Evolutionary conservation across 2,113 vertebrate species (phyloP).

Genomic region (Columba livia): DNA sequence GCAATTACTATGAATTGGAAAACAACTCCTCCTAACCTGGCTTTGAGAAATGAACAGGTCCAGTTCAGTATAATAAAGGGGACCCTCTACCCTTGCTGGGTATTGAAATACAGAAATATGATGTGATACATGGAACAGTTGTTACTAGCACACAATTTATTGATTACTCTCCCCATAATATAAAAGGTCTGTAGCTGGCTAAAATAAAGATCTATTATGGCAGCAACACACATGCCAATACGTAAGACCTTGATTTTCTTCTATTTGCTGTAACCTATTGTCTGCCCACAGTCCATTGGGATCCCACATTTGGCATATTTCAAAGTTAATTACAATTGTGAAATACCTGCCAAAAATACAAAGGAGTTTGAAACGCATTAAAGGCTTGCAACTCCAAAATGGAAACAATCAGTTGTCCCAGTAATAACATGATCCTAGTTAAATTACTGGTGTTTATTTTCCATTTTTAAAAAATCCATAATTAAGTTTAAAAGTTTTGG

Average conservation of each 20-base stretch:
- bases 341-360: not conserved
- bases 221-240: not conserved
- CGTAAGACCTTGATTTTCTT: not conserved
- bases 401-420: not conserved
- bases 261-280: not conserved
- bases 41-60: conserved; percentile 21
- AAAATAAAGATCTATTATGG: not conserved
- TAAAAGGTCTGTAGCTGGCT: not conserved
- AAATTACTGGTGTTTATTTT: not conserved
- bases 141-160: conserved; percentile 7
- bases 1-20: conserved; percentile 2
- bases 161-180: not conserved
- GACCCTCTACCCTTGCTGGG: not conserved
- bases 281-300: not conserved
- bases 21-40: conserved; percentile 2
- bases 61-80: conserved; percentile 2
- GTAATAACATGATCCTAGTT: not conserved
- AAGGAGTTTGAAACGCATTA: not conserved
- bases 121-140: conserved; percentile 17
- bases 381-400: not conserved
- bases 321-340: not conserved
- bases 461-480: not conserved
- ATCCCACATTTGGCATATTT: not conserved
- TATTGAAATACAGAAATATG: conserved; percentile 48
- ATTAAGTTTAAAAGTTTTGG: not conserved